Base-by-base conservation (phyloP, 2,113 vertebrate species). In the Hirundichthys speculiger region DNA sequence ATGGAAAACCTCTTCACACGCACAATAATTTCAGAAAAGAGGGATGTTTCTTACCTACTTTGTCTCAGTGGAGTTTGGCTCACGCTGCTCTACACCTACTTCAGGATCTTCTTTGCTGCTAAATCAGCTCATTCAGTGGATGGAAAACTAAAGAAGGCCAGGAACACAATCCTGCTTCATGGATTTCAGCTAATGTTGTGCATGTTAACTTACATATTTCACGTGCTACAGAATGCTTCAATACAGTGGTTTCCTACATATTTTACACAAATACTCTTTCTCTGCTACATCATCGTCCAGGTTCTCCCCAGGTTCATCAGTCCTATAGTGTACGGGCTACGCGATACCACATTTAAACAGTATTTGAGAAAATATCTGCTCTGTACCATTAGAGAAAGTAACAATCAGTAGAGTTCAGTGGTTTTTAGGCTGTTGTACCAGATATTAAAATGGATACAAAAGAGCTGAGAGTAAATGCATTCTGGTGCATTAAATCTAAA, bases 281-380 rank as follows among this genome's bases (percentile, higher is more conserved):
- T 34, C 15, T 46, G 3, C 0, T 92, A 87, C 19, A 34, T 92
- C 2, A 16, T 87, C 4, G 45, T 89, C 4, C 79, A 89, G 15
- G 54, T 92, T 1, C 19, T 91, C 1, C 89, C 90, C 7, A 68
- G 88, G 40, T 63, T 86, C n/a, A 3, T 91, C 52, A 92, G 91
- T 73, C 90, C 90, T 2, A 51, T 91, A 4, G 70, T 91, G 20
- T 92, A 92, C 4, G 90, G 90, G 0, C 45, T 90, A 11, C 73
- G 89, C 58, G 91, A 92, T 67, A 64, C 83, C 51, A 73, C 43
- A 0, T 87, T 93, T 19, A 71, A 71, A 38, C 74, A 69, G 22
- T 74, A 90, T 63, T 19, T 91, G 16, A 89, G 79, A 52, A 87
- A 54, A 12, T 50, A 85, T 39, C 38, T 79, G 30, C 9, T 74